Evolutionary conservation across 53 echinoderm and acorn worm species (phyloP), one percentile per base, ranked within the genome.

Genomic region (Astropecten irregularis): DNA sequence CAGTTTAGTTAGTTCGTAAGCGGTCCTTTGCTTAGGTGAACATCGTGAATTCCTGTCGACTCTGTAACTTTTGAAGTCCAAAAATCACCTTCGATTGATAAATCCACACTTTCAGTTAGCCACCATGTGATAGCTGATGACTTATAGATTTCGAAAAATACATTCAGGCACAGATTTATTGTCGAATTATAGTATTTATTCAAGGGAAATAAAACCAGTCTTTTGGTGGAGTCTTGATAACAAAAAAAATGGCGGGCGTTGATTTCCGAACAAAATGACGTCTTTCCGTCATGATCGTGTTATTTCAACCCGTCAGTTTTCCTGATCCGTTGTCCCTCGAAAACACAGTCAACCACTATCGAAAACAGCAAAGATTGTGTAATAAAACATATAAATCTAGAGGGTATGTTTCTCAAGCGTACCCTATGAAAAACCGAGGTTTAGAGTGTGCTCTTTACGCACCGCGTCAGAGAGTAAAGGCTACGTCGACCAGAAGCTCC

Each of bases 241-340:
- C 25, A 23, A 74, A 56, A 74, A 74, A 74, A 31, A 79, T 79
- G 79, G 79, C 79, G 79, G 79, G 61, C 44, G 61, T 79, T 56
- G 23, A n/a, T 30, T 79, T 79, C 56, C 31, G 46, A 32, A 39
- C n/a, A n/a, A n/a, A n/a, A n/a, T n/a, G n/a, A n/a, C n/a, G n/a
- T n/a, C n/a, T n/a, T n/a, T n/a, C n/a, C n/a, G n/a, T n/a, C n/a
- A n/a, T n/a, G n/a, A n/a, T n/a, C n/a, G n/a, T n/a, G n/a, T n/a
- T n/a, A n/a, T n/a, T n/a, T n/a, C n/a, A n/a, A n/a, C n/a, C n/a
- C n/a, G n/a, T n/a, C n/a, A n/a, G n/a, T n/a, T n/a, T n/a, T n/a
- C n/a, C n/a, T n/a, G n/a, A n/a, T n/a, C n/a, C n/a, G n/a, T n/a
- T n/a, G n/a, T n/a, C n/a, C n/a, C n/a, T n/a, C n/a, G n/a, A n/a